Evolutionary conservation across 2,113 vertebrate genomes (phyloP).

Genomic region (Crotalus horridus): DNA sequence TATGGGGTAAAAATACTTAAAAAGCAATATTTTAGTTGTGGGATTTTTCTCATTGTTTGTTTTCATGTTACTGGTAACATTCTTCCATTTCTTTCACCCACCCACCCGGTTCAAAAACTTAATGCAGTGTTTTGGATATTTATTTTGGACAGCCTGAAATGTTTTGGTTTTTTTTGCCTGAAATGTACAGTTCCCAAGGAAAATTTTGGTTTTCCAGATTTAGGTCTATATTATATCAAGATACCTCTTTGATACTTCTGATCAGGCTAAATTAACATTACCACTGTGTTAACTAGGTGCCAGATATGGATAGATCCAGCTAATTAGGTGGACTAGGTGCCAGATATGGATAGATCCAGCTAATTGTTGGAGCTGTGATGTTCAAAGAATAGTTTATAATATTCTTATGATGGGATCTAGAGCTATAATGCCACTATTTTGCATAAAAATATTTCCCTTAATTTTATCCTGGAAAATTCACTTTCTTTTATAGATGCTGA

Average conservation of each 20-base stretch:
- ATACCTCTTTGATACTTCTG: background rate
- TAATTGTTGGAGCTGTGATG: background rate
- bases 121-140: background rate
- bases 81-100: background rate
- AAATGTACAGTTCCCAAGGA: background rate
- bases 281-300: background rate
- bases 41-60: background rate
- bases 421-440: background rate
- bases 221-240: background rate
- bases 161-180: background rate
- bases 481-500: background rate
- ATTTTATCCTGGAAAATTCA: background rate
- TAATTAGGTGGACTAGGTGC: background rate
- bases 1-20: background rate
- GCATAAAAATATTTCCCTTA: background rate
- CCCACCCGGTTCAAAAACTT: background rate
- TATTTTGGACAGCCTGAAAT: background rate
- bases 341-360: background rate
- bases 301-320: background rate
- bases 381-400: background rate
- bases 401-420: background rate
- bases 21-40: background rate
- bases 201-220: background rate
- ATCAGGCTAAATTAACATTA: background rate
- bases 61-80: background rate